These are phyloP conservation scores for Trilocha varians DNA, from an alignment of 2,888 invertebrate genomes.

Conservation along the genomic window DNA sequence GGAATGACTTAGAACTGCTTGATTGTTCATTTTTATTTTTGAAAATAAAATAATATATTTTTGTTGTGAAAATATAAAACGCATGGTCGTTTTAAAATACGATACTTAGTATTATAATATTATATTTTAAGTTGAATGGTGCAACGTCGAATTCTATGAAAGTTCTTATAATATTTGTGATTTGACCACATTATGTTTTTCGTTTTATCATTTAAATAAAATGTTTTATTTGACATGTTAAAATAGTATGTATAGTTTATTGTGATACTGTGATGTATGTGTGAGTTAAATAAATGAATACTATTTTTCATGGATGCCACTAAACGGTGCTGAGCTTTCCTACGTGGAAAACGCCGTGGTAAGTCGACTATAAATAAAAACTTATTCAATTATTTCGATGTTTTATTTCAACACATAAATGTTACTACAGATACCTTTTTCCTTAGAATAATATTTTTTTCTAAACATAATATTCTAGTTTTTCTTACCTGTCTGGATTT, in stretches of 20 bases:
- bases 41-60: not conserved
- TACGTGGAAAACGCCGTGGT: constrained; percentile 67
- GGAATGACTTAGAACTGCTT: not conserved
- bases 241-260: constrained; percentile 23
- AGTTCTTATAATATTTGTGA: not conserved
- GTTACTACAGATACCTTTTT: not conserved
- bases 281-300: constrained; percentile 55
- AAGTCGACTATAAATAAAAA: constrained; percentile 61
- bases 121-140: constrained; percentile 13
- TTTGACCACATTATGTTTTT: not conserved
- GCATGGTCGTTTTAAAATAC: not conserved
- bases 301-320: constrained; percentile 70
- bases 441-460: too few species aligned
- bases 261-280: constrained; percentile 32
- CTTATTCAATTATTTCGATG: constrained; percentile 27
- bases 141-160: constrained; percentile 1
- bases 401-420: constrained; percentile 29
- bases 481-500: too few species aligned
- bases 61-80: not conserved
- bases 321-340: constrained; percentile 56
- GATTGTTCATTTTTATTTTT: not conserved
- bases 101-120: not conserved
- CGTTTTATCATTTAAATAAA: constrained; percentile 2
- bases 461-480: not conserved
- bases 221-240: constrained; percentile 18